phyloP scores from a whole-genome alignment of 2,113 vertebrate species.

The Stigmatopora nigra region DNA sequence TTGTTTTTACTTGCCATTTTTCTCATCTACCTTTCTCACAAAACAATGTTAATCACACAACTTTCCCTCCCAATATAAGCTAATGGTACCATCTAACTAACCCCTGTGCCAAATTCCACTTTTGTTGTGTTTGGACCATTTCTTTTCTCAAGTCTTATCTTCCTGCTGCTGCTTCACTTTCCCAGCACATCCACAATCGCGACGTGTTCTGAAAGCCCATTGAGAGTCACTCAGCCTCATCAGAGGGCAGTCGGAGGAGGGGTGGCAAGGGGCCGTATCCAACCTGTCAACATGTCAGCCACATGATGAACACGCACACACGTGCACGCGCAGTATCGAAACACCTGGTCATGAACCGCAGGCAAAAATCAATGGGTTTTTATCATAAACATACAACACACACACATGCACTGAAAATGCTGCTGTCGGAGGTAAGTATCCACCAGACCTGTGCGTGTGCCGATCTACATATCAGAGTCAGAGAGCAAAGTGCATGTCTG shows the following conservation, averaged over 20 bases:
- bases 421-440: slow-evolving; percentile 39
- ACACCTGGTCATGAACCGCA: slow-evolving; percentile 21
- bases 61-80: background rate
- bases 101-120: slow-evolving; percentile 20
- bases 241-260: slow-evolving; percentile 58
- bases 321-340: slow-evolving; percentile 7
- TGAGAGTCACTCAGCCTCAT: slow-evolving; percentile 66
- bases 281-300: slow-evolving; percentile 67
- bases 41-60: too few species aligned
- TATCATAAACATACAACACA: slow-evolving; percentile 8
- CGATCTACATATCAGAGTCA: slow-evolving; percentile 18
- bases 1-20: too few species aligned
- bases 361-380: slow-evolving; percentile 25
- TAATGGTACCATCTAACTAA: background rate
- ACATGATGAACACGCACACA: slow-evolving; percentile 38
- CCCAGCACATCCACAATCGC: slow-evolving; percentile 42
- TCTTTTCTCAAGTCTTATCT: slow-evolving; percentile 10
- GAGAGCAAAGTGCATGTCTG: slow-evolving; percentile 28
- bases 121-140: slow-evolving; percentile 19
- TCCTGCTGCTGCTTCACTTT: slow-evolving; percentile 17
- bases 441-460: slow-evolving; percentile 25
- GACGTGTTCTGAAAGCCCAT: slow-evolving; percentile 46
- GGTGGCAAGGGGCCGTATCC: slow-evolving; percentile 44
- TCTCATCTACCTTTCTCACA: too few species aligned
- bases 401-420: slow-evolving; percentile 7